Evolutionary conservation across 2,113 vertebrate genomes (phyloP).

Genomic region (Riparia riparia): DNA sequence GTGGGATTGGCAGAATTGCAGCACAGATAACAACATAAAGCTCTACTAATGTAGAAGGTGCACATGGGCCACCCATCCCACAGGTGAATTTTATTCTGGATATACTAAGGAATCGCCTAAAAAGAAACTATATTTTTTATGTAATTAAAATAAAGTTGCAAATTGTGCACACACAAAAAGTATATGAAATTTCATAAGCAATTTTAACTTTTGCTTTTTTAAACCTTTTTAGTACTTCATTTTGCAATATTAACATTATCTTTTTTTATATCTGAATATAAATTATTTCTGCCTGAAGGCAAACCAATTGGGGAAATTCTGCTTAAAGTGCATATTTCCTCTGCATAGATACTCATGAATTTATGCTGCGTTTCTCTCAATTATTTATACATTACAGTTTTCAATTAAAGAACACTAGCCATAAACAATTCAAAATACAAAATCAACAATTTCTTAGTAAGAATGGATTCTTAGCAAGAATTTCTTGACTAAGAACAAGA

Average conservation of each 20-base stretch:
- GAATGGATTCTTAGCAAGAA: neutral
- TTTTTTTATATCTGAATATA: conserved; percentile 1
- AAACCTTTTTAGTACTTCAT: conserved; percentile 26
- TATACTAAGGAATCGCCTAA: neutral
- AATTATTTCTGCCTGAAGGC: conserved; percentile 41
- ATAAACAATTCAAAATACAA: conserved; percentile 8
- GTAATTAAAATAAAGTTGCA: neutral
- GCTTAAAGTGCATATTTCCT: conserved; percentile 49
- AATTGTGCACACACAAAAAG: neutral
- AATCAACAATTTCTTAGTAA: neutral
- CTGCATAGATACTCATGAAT: conserved; percentile 8
- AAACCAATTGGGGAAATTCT: conserved; percentile 33
- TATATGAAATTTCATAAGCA: neutral
- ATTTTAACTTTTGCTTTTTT: conserved; percentile 15
- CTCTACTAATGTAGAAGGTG: neutral
- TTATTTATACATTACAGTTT: conserved; percentile 25
- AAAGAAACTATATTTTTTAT: neutral
- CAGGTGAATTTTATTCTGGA: neutral
- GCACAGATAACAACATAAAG: neutral
- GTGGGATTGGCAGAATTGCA: neutral
- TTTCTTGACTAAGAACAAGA: neutral
- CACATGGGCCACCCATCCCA: neutral
- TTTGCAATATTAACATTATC: conserved; percentile 29
- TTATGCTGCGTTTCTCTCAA: neutral
- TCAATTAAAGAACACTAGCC: conserved; percentile 39